These are phyloP conservation scores for Fratercula arctica DNA, from an alignment of 2,797 vertebrate species.

Conservation along the genomic window DNA sequence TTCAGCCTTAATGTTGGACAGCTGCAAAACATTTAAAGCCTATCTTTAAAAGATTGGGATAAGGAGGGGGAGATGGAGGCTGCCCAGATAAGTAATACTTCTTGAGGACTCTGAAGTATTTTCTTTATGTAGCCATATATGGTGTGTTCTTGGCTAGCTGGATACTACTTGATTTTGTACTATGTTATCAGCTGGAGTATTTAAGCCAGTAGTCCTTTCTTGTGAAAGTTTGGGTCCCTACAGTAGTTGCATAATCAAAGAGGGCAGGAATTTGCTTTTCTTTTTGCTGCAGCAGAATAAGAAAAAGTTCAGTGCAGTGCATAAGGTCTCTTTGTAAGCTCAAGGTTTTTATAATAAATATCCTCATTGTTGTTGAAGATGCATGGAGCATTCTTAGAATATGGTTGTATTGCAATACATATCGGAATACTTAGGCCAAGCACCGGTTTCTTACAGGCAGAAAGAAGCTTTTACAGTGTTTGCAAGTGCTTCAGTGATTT, in stretches of 20 bases:
- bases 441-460: background rate
- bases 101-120: background rate
- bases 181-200: background rate
- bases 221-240: background rate
- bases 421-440: accelerated
- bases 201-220: background rate
- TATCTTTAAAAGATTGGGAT: slow-evolving; percentile 42
- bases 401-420: background rate
- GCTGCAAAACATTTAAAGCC: slow-evolving; percentile 42
- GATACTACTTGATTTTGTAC: background rate
- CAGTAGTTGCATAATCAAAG: background rate
- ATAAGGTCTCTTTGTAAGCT: background rate
- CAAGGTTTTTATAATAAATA: background rate
- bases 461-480: background rate
- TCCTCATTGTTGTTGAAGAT: background rate
- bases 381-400: background rate
- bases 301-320: background rate
- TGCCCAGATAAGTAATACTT: slow-evolving; percentile 15
- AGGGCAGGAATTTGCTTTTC: background rate
- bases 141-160: background rate
- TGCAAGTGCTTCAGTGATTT: background rate
- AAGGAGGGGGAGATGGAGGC: background rate
- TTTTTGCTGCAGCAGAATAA: background rate
- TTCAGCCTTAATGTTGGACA: slow-evolving; percentile 33
- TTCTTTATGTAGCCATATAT: background rate